Evolutionary conservation across 2,888 invertebrate genomes (phyloP), one percentile per base, ranked within the genome.

Genomic region (Copidosoma aretas): DNA sequence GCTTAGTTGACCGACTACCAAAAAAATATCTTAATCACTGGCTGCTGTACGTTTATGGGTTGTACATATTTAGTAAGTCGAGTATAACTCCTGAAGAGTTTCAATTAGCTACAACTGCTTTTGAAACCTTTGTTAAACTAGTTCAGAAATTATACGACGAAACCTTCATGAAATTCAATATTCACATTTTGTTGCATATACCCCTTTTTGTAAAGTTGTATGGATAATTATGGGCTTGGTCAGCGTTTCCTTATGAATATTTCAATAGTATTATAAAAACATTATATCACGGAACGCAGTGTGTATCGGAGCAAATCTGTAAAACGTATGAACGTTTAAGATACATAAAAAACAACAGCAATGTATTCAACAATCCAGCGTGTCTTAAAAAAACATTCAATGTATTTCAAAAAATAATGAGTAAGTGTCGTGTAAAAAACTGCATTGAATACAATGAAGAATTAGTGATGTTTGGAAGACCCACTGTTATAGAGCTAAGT

Each of bases 51-150:
- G 69, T 73, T 14, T 71, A 53, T 58, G 51, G 63, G 2, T 65
- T 71, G 21, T 54, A 25, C 14, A 61, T 71, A 41, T 73, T 71
- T 46, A 46, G 60, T 21, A 22, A 43, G 54, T 59, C 61, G 21
- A 53, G 63, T 52, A 71, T 70, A 32, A 21, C 51, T 24, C 8
- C 39, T 8, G 19, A 43, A 8, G 65, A 69, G 8, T 71, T 62
- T 51, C 2, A 21, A 25, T 53, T 60, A 64, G 69, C 63, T 12
- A 46, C 15, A 52, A 22, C 10, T 3, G 65, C 71, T 32, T 49
- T 73, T 32, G 21, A 53, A 25, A 60, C 60, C 21, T 73, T 73
- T 65, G 70, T 73, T 22, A 12, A 60, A n/a, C 60, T 71, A n/a
- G n/a, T 10, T 43, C 65, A 8, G 66, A 71, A 67, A n/a, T n/a